Conservation (phyloP, 2,797 vertebrate genomes). For the Chromis chromis region DNA sequence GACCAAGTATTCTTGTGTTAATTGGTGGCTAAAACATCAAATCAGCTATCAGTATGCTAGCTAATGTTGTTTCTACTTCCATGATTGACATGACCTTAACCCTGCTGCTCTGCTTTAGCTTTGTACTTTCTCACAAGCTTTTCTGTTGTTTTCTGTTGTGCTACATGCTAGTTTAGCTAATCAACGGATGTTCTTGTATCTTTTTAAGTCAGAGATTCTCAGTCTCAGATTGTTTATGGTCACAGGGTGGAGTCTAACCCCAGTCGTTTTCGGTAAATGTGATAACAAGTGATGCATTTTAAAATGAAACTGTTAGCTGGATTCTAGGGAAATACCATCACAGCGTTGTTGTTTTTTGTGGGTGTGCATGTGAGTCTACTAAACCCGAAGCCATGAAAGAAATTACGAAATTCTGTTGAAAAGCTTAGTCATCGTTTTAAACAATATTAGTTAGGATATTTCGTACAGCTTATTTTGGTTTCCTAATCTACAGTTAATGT, state of each 20-base stretch:
- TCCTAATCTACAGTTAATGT: too few species aligned
- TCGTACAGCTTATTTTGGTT: too few species aligned
- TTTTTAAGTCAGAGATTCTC: not conserved
- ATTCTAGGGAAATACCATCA: slow-evolving; percentile 48
- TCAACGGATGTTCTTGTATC: not conserved
- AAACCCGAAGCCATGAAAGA: too few species aligned
- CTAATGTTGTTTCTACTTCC: not conserved
- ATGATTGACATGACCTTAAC: not conserved
- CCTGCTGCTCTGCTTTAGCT: not conserved
- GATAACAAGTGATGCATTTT: not conserved
- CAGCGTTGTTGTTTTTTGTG: not conserved
- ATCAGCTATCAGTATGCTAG: not conserved
- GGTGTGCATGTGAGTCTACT: slow-evolving; percentile 23
- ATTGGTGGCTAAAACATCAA: too few species aligned
- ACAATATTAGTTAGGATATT: too few species aligned
- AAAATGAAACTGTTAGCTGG: slow-evolving; percentile 37
- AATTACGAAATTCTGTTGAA: too few species aligned
- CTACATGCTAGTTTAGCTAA: not conserved
- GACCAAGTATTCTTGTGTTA: not conserved
- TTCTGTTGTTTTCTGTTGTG: slow-evolving; percentile 2
- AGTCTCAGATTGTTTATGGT: not conserved
- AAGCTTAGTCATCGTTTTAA: too few species aligned
- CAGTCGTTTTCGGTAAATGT: not conserved
- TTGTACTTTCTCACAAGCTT: not conserved
- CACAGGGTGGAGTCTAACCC: slow-evolving; percentile 9